Percentiles rank a stretch among this genome's conserved stretches.
phyloP scores from a whole-genome alignment of 2,113 vertebrate genomes.

The Oxyruncus cristatus region DNA sequence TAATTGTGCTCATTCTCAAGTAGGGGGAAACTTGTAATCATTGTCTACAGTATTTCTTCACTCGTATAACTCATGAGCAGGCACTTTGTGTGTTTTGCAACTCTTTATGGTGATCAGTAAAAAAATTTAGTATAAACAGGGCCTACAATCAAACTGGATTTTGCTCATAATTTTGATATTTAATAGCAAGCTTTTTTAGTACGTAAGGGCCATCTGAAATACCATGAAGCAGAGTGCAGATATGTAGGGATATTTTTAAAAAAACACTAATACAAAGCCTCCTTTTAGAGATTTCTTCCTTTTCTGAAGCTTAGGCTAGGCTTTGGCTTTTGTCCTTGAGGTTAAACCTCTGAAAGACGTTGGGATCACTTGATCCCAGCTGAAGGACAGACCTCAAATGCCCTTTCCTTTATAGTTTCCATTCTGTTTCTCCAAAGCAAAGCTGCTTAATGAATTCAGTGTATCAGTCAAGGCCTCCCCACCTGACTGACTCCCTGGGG shows the following conservation, averaged over 20 bases:
- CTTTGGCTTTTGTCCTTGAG: background rate
- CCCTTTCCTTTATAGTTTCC: background rate
- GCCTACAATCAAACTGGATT: accelerated
- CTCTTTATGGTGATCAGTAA: background rate
- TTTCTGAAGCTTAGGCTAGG: background rate
- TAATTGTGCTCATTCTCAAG: background rate
- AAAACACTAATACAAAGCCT: background rate
- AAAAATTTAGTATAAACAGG: background rate
- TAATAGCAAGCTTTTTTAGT: background rate
- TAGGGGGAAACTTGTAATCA: accelerated
- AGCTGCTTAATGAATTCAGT: background rate
- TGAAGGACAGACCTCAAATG: background rate
- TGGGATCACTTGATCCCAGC: background rate
- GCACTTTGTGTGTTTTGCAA: background rate
- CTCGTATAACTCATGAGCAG: background rate
- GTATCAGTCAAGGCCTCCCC: background rate
- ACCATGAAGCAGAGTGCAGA: accelerated
- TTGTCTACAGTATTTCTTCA: background rate
- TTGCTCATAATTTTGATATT: background rate
- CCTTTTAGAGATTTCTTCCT: background rate
- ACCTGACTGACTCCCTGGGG: background rate
- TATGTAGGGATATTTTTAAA: background rate
- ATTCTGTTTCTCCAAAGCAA: background rate
- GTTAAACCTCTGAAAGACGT: background rate
- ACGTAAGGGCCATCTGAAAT: background rate